A percentile compares a stretch with the other conserved stretches of the same genome.
phyloP scores from a whole-genome alignment of 2,888 invertebrate species.

The Proisotoma minuta region DNA sequence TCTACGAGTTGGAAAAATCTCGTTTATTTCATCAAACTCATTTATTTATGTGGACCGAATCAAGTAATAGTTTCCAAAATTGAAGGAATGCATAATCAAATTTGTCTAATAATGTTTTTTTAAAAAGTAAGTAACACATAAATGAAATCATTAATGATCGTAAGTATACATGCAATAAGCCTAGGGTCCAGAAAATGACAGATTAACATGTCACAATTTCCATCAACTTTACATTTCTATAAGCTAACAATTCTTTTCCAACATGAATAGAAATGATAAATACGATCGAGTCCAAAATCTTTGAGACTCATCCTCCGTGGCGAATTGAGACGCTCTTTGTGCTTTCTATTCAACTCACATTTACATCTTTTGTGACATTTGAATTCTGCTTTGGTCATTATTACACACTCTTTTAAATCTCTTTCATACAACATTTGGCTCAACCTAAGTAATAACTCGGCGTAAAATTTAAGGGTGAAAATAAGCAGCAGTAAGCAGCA shows the following conservation, averaged over 20 bases:
- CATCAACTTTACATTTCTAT: background rate
- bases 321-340: conserved; percentile 2
- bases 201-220: conserved; percentile 3
- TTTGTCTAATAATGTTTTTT: too few species aligned
- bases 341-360: background rate
- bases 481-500: too few species aligned
- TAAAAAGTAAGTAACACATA: too few species aligned
- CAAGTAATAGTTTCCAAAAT: too few species aligned
- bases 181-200: background rate
- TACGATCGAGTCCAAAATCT: background rate
- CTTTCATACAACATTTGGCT: too few species aligned
- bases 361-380: conserved; percentile 1
- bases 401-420: too few species aligned
- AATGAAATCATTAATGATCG: too few species aligned
- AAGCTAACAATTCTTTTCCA: background rate
- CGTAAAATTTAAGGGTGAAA: too few species aligned
- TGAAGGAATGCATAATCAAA: too few species aligned
- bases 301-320: background rate
- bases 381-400: background rate
- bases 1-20: background rate
- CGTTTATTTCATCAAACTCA: background rate
- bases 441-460: too few species aligned
- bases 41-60: background rate
- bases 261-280: conserved; percentile 5
- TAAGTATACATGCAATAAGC: background rate